Percentiles rank a stretch among this genome's conserved stretches.
Conservation (phyloP, 2,888 invertebrate species). For the Hirtodrosophila cameraria region DNA sequence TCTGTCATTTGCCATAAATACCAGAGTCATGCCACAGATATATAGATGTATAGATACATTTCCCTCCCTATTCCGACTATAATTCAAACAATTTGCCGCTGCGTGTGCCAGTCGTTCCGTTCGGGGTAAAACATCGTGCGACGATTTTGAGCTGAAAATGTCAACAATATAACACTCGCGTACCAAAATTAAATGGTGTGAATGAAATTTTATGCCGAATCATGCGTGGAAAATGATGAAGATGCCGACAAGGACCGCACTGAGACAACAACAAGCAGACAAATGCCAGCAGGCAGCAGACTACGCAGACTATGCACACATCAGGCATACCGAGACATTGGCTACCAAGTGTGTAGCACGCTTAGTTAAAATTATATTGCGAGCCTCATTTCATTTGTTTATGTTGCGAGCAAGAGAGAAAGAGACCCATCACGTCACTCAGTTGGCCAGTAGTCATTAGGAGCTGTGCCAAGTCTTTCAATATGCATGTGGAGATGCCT, state of each 20-base stretch:
- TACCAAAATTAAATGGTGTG: slow-evolving; percentile 77
- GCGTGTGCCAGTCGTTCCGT: slow-evolving; percentile 68
- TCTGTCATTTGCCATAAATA: slow-evolving; percentile 47
- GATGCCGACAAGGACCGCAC: slow-evolving; percentile 54
- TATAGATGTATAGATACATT: slow-evolving; percentile 38
- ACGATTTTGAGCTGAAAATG: slow-evolving; percentile 59
- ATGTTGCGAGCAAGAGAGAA: slow-evolving; percentile 45
- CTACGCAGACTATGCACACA: background rate
- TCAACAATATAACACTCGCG: slow-evolving; percentile 62
- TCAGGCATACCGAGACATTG: background rate
- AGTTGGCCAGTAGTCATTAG: slow-evolving; percentile 50
- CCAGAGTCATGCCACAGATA: slow-evolving; percentile 43
- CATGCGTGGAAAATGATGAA: slow-evolving; percentile 79
- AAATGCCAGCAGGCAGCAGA: background rate
- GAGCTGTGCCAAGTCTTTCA: slow-evolving; percentile 34
- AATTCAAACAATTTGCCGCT: slow-evolving; percentile 74
- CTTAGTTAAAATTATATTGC: slow-evolving; percentile 68
- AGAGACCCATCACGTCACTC: background rate
- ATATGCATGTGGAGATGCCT: background rate
- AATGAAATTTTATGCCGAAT: slow-evolving; percentile 80
- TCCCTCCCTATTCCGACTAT: slow-evolving; percentile 34
- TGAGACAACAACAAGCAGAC: background rate
- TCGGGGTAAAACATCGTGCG: slow-evolving; percentile 21
- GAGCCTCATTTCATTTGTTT: slow-evolving; percentile 73
- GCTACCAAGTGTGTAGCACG: slow-evolving; percentile 45